A percentile compares a stretch with the other conserved stretches of the same genome.
Conservation (phyloP, 2,113 vertebrate species). For the Turdus rufiventris region DNA sequence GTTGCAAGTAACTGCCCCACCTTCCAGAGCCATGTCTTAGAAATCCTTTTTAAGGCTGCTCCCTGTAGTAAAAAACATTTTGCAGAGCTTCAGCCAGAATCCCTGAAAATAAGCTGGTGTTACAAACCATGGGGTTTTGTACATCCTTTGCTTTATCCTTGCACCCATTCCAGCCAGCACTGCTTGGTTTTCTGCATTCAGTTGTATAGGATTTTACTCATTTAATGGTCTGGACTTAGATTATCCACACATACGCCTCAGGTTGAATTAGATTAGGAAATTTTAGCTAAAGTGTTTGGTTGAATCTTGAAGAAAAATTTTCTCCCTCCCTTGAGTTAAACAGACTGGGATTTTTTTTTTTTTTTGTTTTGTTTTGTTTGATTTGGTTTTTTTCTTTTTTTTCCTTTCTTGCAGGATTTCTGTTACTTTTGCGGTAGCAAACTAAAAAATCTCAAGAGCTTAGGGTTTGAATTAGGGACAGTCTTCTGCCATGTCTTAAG, state of each 20-base stretch:
- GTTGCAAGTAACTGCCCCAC: not conserved
- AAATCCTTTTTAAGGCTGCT: not conserved
- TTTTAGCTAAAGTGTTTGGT: not conserved
- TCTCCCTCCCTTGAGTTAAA: not conserved
- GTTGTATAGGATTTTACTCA: not conserved
- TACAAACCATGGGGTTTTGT: not conserved
- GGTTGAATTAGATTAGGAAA: constrained; percentile 15
- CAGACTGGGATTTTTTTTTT: not conserved
- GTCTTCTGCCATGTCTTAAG: not conserved
- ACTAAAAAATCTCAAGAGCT: not conserved
- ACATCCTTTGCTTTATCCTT: not conserved
- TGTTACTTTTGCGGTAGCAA: not conserved
- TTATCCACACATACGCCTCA: not conserved
- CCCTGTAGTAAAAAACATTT: not conserved
- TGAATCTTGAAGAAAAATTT: not conserved
- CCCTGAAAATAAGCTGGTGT: not conserved
- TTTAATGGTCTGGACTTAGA: not conserved
- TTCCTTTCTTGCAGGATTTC: not conserved
- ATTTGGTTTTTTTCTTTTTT: too few relatives aligned
- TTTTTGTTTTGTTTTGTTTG: too few relatives aligned
- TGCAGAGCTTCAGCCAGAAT: not conserved
- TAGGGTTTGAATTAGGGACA: not conserved
- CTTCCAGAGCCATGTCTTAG: not conserved
- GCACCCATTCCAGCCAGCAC: not conserved
- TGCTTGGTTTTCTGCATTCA: not conserved